Percentiles rank a stretch among this genome's conserved stretches.
Evolutionary conservation across 2,113 vertebrate genomes (phyloP).

Genomic region (Eulemur rufifrons): DNA sequence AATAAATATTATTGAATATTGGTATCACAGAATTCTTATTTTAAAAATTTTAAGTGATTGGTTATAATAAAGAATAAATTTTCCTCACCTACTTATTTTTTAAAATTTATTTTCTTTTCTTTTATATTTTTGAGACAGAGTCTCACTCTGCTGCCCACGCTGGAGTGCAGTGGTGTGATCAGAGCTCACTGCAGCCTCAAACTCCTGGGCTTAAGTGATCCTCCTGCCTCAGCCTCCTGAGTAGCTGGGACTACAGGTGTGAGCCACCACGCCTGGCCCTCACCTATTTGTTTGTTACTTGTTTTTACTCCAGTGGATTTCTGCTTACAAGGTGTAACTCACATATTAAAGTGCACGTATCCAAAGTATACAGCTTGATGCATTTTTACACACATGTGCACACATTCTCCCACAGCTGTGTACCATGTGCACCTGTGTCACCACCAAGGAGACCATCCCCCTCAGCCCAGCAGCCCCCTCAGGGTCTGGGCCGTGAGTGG

Average conservation of each 20-base stretch:
- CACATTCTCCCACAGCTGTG: no score
- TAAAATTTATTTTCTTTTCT: neutral
- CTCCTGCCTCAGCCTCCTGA: no score
- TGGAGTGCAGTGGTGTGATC: no score
- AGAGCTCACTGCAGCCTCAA: no score
- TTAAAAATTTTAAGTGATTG: neutral
- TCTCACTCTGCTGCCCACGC: no score
- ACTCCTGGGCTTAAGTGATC: no score
- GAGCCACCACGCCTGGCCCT: no score
- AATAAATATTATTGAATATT: neutral
- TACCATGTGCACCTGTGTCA: neutral
- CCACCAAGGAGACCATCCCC: neutral
- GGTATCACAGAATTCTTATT: neutral
- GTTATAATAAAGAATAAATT: neutral
- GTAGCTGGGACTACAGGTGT: no score
- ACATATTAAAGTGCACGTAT: accelerated
- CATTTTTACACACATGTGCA: no score
- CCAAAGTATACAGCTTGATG: neutral
- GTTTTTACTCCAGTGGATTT: neutral
- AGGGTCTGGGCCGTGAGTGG: neutral
- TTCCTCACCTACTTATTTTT: neutral
- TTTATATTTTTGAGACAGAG: no score
- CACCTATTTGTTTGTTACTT: neutral
- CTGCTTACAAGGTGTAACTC: neutral
- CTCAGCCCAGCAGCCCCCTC: no score